Conservation (phyloP, 2,888 invertebrate species). For the Lydus trimaculatus region DNA sequence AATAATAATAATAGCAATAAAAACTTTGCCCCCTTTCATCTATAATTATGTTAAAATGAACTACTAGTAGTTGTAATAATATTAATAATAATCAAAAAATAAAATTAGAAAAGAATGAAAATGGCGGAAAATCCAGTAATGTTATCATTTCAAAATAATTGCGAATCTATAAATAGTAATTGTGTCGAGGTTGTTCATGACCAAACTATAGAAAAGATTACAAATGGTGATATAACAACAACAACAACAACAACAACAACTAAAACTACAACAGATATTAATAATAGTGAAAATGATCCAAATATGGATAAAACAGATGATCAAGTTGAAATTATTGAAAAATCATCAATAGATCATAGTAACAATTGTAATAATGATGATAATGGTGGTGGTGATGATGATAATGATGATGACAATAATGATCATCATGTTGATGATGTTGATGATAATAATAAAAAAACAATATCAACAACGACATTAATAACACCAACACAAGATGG, state of each 20-base stretch:
- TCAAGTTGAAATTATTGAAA: slow-evolving; percentile 29
- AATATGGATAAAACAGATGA: slow-evolving; percentile 36
- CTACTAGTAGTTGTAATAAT: background rate
- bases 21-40: background rate
- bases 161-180: slow-evolving; percentile 47
- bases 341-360: background rate
- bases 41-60: background rate
- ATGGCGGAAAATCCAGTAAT: slow-evolving; percentile 46
- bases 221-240: slow-evolving; percentile 39
- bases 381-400: background rate
- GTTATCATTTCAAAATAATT: slow-evolving; percentile 44
- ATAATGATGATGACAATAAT: background rate
- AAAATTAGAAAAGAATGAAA: slow-evolving; percentile 41
- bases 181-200: slow-evolving; percentile 40
- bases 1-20: background rate
- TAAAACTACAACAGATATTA: no score
- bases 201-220: slow-evolving; percentile 32
- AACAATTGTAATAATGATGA: background rate
- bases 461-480: slow-evolving; percentile 37
- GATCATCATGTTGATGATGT: no score
- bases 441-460: slow-evolving; percentile 11
- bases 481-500: slow-evolving; percentile 50
- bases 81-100: background rate
- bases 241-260: slow-evolving; percentile 33
- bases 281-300: slow-evolving; percentile 18